A percentile compares a stretch with the other conserved stretches of the same genome.
Evolutionary conservation across 2,113 vertebrate species (phyloP).

Genomic region (Orycteropus afer): DNA sequence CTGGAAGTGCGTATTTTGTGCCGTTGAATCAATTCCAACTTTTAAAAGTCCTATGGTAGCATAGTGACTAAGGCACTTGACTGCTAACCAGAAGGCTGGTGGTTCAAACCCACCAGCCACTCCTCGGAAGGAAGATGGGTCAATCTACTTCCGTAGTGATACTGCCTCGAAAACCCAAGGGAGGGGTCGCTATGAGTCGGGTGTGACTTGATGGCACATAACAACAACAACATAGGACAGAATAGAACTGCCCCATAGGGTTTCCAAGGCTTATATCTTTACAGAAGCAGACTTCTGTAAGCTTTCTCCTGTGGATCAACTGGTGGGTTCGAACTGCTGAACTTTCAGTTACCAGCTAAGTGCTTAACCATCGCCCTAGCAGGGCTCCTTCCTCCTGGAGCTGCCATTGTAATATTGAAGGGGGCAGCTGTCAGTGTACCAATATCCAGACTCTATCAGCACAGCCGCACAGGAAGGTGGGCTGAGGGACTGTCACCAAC

Average conservation of each 20-base stretch:
- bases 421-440: not conserved
- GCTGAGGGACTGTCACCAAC: accelerated
- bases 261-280: not conserved
- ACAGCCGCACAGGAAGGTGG: not conserved
- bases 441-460: accelerated
- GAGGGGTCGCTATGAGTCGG: no score
- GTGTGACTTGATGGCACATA: no score
- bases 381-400: not conserved
- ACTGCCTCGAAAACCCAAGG: no score
- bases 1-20: not conserved
- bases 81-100: no score
- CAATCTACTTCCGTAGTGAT: no score
- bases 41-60: no score
- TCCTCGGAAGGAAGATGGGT: no score
- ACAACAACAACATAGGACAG: no score
- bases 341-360: no score
- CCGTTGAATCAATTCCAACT: not conserved
- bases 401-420: accelerated
- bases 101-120: no score
- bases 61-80: no score
- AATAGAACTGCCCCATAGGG: not conserved
- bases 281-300: not conserved
- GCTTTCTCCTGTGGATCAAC: not conserved
- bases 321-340: no score
- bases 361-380: not conserved